These are phyloP conservation scores for Speoplatyrhinus poulsoni DNA, from an alignment of 2,113 vertebrate genomes.

Conservation along the genomic window DNA sequence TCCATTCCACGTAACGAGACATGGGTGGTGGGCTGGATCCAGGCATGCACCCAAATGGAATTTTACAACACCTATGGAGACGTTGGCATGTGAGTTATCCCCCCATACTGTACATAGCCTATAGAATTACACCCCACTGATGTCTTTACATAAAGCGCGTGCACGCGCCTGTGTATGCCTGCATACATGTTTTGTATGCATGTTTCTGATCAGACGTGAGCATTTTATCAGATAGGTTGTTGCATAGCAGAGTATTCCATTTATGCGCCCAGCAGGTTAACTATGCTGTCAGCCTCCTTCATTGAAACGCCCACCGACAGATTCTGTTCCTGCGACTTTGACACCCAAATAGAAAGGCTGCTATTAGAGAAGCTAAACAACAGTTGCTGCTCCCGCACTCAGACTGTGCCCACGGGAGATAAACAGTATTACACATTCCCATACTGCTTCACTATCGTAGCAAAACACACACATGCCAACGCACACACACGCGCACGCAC, in stretches of 20 bases:
- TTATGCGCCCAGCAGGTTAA: constrained; percentile 65
- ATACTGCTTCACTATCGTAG: constrained; percentile 1
- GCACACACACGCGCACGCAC: constrained; percentile 1
- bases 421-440: neutral
- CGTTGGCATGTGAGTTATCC: constrained; percentile 87
- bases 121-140: neutral
- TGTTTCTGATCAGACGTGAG: constrained; percentile 5
- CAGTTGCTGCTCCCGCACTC: constrained; percentile 58
- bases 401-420: constrained; percentile 41
- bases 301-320: constrained; percentile 69
- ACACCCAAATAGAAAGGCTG: constrained; percentile 64
- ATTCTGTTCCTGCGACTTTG: constrained; percentile 71
- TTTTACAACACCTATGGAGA: constrained; percentile 97
- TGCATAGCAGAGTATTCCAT: constrained; percentile 41
- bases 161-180: neutral
- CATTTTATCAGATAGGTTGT: constrained; percentile 15
- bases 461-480: neutral
- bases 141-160: constrained; percentile 7
- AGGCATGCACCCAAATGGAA: constrained; percentile 98
- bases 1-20: constrained; percentile 91
- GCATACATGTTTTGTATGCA: neutral
- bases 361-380: constrained; percentile 65
- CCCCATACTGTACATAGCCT: constrained; percentile 9
- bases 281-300: constrained; percentile 53
- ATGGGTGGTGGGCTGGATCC: constrained; percentile 98